phyloP scores from a whole-genome alignment of 2,797 vertebrate genomes.

The Sebastes cheni region DNA sequence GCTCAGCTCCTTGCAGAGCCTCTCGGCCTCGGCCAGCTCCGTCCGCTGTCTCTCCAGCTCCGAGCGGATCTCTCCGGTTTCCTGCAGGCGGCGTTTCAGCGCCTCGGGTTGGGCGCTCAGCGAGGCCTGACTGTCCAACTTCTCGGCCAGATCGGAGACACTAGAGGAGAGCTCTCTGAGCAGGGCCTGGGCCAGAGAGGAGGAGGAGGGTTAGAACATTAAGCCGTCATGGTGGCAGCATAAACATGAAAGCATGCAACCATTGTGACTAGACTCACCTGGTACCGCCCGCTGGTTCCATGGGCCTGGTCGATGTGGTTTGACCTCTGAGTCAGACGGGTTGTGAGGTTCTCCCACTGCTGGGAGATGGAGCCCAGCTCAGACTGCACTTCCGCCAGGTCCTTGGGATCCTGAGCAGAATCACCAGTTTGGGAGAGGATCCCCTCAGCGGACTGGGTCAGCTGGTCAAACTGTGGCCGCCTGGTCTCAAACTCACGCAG shows the following conservation, averaged over 20 bases:
- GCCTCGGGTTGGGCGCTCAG: conserved; percentile 93
- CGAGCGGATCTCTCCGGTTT: conserved; percentile 93
- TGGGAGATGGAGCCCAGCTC: conserved; percentile 88
- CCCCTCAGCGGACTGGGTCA: conserved; percentile 91
- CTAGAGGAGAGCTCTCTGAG: conserved; percentile 90
- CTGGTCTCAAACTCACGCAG: conserved; percentile 97
- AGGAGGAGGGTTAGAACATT: background rate
- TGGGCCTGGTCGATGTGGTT: conserved; percentile 92
- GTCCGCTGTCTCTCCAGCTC: conserved; percentile 89
- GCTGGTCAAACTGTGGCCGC: conserved; percentile 91
- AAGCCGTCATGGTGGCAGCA: accelerated
- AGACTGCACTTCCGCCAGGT: conserved; percentile 85
- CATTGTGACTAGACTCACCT: conserved; percentile 56
- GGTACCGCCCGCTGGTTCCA: conserved; percentile 91
- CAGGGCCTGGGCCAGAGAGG: conserved; percentile 67
- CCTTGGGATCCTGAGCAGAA: conserved; percentile 76
- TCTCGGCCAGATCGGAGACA: conserved; percentile 84
- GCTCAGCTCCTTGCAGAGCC: conserved; percentile 90
- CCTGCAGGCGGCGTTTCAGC: conserved; percentile 91
- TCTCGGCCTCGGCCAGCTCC: conserved; percentile 87
- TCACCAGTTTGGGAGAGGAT: conserved; percentile 88
- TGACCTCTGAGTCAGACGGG: conserved; percentile 88
- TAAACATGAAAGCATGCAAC: background rate
- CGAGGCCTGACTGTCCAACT: conserved; percentile 88
- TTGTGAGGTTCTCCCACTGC: conserved; percentile 91